Conservation (phyloP, 1,140 invertebrate genomes). For the Triops cancriformis region DNA sequence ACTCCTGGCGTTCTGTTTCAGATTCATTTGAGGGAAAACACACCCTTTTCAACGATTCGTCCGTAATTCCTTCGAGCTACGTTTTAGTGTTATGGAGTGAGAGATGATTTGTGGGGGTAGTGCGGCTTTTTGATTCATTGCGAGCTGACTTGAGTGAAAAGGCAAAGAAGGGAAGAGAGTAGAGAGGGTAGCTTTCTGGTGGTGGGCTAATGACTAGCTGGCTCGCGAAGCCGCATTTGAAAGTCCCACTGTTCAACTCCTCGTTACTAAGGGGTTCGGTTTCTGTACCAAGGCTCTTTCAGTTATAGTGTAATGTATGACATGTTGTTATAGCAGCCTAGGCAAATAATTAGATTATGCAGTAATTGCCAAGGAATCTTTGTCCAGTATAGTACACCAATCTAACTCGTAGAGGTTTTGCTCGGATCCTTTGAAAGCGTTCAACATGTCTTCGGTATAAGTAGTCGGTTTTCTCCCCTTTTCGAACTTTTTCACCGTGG, state of each 20-base stretch:
- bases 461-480: too few relatives aligned
- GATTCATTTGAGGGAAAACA: not conserved
- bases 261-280: not conserved
- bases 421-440: too few relatives aligned
- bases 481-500: too few relatives aligned
- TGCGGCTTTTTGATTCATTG: not conserved
- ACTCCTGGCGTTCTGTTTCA: not conserved
- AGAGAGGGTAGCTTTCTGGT: not conserved
- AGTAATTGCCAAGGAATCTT: too few relatives aligned
- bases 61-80: not conserved
- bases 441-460: too few relatives aligned
- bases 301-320: too few relatives aligned
- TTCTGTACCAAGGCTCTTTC: too few relatives aligned
- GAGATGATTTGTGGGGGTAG: not conserved
- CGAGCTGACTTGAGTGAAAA: not conserved
- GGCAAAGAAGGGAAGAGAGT: not conserved
- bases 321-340: too few relatives aligned
- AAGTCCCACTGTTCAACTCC: not conserved
- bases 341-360: too few relatives aligned
- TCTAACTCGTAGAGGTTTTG: too few relatives aligned
- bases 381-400: too few relatives aligned
- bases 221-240: not conserved
- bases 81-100: not conserved
- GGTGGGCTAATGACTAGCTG: conserved; percentile 5
- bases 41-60: not conserved